Conservation (phyloP, 1,140 invertebrate species). For the Leptinotarsa texana region DNA sequence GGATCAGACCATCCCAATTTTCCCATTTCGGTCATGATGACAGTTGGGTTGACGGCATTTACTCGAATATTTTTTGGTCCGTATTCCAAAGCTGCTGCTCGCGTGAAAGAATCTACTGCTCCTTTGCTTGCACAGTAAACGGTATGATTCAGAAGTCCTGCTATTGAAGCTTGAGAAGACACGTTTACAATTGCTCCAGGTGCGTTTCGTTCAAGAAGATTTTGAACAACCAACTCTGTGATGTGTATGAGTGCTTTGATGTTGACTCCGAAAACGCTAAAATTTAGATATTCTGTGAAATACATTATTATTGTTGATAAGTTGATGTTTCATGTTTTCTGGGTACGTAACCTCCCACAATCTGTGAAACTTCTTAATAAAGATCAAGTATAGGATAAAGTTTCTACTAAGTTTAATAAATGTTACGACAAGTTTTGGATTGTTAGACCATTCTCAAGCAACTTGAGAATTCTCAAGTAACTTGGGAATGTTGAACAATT, state of each 20-base stretch:
- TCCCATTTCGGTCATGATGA: constrained; percentile 88
- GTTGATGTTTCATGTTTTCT: too few relatives aligned
- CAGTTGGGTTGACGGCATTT: constrained; percentile 88
- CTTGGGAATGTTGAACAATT: too few relatives aligned
- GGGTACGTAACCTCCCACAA: too few relatives aligned
- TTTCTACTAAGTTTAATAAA: too few relatives aligned
- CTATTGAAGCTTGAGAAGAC: constrained; percentile 77
- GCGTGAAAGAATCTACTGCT: constrained; percentile 68
- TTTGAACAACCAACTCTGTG: constrained; percentile 74
- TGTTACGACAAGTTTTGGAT: too few relatives aligned
- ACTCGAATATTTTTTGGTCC: constrained; percentile 83
- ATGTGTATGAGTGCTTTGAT: constrained; percentile 83
- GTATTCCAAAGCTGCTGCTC: constrained; percentile 84
- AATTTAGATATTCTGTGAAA: constrained; percentile 47
- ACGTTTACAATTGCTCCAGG: constrained; percentile 85
- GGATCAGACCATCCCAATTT: constrained; percentile 80
- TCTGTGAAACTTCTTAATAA: too few relatives aligned
- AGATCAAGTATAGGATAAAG: too few relatives aligned
- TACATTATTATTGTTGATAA: too few relatives aligned
- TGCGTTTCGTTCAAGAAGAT: constrained; percentile 71
- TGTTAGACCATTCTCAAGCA: too few relatives aligned
- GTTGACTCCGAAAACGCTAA: constrained; percentile 76
- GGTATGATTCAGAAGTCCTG: constrained; percentile 74
- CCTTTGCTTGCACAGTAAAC: constrained; percentile 63
- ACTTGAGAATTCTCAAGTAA: too few relatives aligned